These are phyloP conservation scores for Lethenteron camtschaticum DNA, from an alignment of 2,113 vertebrate genomes.

Conservation along the genomic window DNA sequence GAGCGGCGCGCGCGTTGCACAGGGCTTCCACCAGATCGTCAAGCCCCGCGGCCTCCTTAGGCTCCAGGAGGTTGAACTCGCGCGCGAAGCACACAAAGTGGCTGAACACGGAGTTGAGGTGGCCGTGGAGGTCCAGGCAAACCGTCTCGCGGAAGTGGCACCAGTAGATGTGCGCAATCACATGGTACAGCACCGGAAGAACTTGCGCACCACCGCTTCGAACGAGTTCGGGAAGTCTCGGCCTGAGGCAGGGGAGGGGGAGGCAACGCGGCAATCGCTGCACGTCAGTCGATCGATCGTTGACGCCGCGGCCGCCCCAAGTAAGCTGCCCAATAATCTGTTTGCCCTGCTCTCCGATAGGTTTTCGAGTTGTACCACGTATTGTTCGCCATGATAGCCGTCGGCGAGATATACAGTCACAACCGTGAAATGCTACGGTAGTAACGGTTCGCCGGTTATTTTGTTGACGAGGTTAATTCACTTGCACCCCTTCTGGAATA, in stretches of 20 bases:
- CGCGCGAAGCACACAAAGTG: conserved; percentile 95
- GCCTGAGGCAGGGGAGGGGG: conserved; percentile 25
- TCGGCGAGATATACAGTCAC: no score
- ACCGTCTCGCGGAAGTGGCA: conserved; percentile 93
- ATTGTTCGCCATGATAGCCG: no score
- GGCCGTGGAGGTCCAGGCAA: conserved; percentile 81
- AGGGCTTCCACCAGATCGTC: conserved; percentile 90
- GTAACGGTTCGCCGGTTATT: no score
- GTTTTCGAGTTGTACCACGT: no score
- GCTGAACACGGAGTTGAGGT: conserved; percentile 86
- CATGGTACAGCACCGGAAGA: conserved; percentile 83
- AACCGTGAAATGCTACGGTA: no score
- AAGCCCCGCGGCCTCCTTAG: conserved; percentile 93
- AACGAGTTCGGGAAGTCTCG: conserved; percentile 91
- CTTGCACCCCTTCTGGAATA: no score
- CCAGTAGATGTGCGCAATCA: conserved; percentile 96
- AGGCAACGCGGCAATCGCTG: not conserved
- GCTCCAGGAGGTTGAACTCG: conserved; percentile 93
- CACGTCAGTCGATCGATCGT: no score
- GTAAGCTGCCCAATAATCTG: no score
- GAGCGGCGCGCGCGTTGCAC: conserved; percentile 21
- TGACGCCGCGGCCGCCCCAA: no score
- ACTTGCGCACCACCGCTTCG: conserved; percentile 87
- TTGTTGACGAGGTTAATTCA: no score
- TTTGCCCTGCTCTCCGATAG: no score